Conservation (phyloP, 1,140 invertebrate genomes). For the Trissolcus basalis region DNA sequence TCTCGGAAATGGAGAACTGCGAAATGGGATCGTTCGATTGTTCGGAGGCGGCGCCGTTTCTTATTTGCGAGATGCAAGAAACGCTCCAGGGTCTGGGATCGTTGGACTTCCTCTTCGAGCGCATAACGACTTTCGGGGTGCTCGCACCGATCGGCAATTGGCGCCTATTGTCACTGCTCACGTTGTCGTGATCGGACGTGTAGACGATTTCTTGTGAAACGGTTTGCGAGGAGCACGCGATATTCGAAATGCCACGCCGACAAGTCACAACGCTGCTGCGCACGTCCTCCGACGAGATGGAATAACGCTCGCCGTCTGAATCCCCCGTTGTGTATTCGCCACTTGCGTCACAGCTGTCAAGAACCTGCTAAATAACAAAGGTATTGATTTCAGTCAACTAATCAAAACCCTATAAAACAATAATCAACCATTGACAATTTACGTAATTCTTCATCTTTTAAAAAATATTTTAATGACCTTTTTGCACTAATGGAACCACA, state of each 20-base stretch:
- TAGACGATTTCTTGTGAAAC: slow-evolving; percentile 78
- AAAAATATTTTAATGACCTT: too few species aligned
- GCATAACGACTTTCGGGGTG: slow-evolving; percentile 73
- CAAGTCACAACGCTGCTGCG: slow-evolving; percentile 81
- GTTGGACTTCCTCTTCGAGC: slow-evolving; percentile 72
- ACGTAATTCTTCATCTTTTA: too few species aligned
- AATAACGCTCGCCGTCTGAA: slow-evolving; percentile 82
- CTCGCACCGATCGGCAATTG: slow-evolving; percentile 56
- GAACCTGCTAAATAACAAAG: slow-evolving; percentile 56
- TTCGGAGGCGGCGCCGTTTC: slow-evolving; percentile 58
- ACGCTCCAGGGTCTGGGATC: slow-evolving; percentile 88
- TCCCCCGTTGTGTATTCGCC: slow-evolving; percentile 90
- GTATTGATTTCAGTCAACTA: neutral
- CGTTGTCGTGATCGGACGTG: slow-evolving; percentile 66
- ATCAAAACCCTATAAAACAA: too few species aligned
- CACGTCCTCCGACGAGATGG: slow-evolving; percentile 84
- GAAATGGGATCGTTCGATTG: slow-evolving; percentile 72
- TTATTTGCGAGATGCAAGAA: slow-evolving; percentile 85
- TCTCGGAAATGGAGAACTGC: slow-evolving; percentile 88
- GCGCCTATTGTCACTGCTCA: slow-evolving; percentile 60
- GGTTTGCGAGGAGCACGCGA: slow-evolving; percentile 76
- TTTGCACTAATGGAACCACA: too few species aligned
- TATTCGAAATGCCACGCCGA: slow-evolving; percentile 67
- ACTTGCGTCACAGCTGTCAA: slow-evolving; percentile 89
- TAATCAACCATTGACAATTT: too few species aligned